Evolutionary conservation across 1,140 invertebrate species (phyloP).

Genomic region (Zophobas morio): DNA sequence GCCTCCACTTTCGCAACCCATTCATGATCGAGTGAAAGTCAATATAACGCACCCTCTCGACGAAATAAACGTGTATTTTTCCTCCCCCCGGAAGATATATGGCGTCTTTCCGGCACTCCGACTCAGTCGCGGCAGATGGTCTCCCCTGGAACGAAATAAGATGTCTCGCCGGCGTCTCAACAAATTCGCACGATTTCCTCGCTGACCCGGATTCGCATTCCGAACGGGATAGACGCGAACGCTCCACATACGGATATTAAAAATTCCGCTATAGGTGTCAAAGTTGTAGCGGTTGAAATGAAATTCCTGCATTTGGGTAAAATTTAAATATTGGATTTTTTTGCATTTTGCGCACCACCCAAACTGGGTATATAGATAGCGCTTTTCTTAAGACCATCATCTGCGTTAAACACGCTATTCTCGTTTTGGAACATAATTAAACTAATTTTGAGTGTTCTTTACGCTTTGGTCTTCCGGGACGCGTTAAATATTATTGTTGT

Average conservation of each 20-base stretch:
- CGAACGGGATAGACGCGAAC: not conserved
- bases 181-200: not conserved
- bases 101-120: not conserved
- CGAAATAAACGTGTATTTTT: not conserved
- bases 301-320: too few relatives aligned
- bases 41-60: not conserved
- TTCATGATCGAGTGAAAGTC: constrained; percentile 1
- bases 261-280: constrained; percentile 1
- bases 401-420: too few relatives aligned
- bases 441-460: too few relatives aligned
- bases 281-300: not conserved
- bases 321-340: too few relatives aligned
- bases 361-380: too few relatives aligned
- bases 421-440: too few relatives aligned
- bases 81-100: not conserved
- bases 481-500: too few relatives aligned
- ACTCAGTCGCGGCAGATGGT: not conserved
- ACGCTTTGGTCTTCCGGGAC: too few relatives aligned
- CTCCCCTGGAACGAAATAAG: not conserved
- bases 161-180: not conserved
- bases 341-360: too few relatives aligned
- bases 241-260: not conserved
- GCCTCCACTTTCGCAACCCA: not conserved
- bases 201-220: not conserved
- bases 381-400: too few relatives aligned